Conservation (phyloP, 2,113 vertebrate genomes). For the Gallinago media region DNA sequence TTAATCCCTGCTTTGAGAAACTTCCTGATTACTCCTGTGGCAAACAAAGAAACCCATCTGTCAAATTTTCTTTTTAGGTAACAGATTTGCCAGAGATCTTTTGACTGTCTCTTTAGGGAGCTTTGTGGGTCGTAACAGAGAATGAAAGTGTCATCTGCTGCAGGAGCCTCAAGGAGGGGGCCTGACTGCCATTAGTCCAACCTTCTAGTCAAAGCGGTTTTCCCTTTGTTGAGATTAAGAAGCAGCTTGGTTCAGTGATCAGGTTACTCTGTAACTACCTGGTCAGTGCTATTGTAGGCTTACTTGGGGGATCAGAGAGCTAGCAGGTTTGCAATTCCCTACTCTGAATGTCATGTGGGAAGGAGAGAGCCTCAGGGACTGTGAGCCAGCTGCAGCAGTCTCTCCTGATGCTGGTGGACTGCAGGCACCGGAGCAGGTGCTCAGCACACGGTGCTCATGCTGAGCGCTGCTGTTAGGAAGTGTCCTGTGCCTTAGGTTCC, state of each 20-base stretch:
- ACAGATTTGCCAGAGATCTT: not conserved
- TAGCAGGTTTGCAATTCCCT: not conserved
- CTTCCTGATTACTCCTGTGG: not conserved
- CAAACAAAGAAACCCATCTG: not conserved
- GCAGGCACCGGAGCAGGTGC: not conserved
- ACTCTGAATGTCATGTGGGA: not conserved
- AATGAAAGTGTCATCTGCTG: not conserved
- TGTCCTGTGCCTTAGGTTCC: not conserved
- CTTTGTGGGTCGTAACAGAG: not conserved
- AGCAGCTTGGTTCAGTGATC: conserved; percentile 45
- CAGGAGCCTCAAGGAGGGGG: not conserved
- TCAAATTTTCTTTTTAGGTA: not conserved
- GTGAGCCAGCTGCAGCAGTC: not conserved
- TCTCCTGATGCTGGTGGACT: not conserved
- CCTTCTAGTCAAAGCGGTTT: not conserved
- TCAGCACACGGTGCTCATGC: not conserved
- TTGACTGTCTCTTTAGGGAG: not conserved
- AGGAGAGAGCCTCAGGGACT: not conserved
- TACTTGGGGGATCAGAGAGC: conserved; percentile 7
- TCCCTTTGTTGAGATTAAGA: not conserved
- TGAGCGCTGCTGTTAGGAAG: not conserved
- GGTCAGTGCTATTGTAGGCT: not conserved
- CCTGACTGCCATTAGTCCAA: not conserved
- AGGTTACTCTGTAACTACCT: conserved; percentile 66
- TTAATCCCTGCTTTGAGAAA: not conserved